Evolutionary conservation across 2,113 vertebrate genomes (phyloP).

Genomic region (Gobius niger): DNA sequence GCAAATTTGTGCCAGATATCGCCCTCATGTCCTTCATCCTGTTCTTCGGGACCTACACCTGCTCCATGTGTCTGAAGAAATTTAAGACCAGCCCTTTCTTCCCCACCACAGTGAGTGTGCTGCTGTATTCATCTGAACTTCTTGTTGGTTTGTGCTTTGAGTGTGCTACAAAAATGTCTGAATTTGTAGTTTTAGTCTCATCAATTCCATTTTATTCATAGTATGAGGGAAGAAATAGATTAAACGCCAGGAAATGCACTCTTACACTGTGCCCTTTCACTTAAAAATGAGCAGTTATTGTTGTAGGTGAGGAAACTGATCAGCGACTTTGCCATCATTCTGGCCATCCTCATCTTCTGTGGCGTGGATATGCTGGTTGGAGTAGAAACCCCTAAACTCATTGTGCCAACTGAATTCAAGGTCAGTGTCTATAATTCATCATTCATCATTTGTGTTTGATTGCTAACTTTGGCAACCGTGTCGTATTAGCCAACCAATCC

Average conservation of each 20-base stretch:
- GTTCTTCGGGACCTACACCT: constrained; percentile 96
- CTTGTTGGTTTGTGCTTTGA: too few relatives aligned
- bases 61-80: constrained; percentile 96
- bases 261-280: too few relatives aligned
- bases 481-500: constrained; percentile 89
- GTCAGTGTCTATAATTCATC: constrained; percentile 62
- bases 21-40: constrained; percentile 97
- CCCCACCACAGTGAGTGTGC: constrained; percentile 89
- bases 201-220: too few relatives aligned
- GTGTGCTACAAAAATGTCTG: too few relatives aligned
- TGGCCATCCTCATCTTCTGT: constrained; percentile 96
- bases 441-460: too few relatives aligned
- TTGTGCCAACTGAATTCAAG: constrained; percentile 98
- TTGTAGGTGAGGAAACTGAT: constrained; percentile 93
- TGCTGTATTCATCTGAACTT: not conserved
- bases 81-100: constrained; percentile 97
- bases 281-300: not conserved
- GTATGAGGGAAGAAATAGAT: too few relatives aligned
- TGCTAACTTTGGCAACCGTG: not conserved
- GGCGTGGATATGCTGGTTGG: constrained; percentile 91
- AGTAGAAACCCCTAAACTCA: constrained; percentile 95
- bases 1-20: constrained; percentile 89
- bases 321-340: constrained; percentile 97
- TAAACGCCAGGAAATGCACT: too few relatives aligned
- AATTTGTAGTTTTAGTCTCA: too few relatives aligned